Conservation (phyloP, 2,797 vertebrate species). For the Clarias fuscus region DNA sequence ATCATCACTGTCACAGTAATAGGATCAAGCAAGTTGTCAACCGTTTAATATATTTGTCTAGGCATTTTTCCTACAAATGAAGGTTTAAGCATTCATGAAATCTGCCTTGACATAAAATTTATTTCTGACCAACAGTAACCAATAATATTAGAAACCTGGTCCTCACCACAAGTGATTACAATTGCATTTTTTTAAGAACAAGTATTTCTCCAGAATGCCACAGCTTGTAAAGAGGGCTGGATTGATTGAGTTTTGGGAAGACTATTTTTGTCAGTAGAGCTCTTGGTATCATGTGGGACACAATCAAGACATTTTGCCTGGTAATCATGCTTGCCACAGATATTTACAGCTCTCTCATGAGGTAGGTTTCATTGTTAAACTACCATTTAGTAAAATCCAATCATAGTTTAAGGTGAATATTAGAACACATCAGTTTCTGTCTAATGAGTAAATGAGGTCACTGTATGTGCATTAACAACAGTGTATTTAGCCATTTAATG, state of each 20-base stretch:
- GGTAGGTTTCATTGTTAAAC: no score
- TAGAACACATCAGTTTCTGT: no score
- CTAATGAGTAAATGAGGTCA: no score
- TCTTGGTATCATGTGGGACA: no score
- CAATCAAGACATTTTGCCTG: no score
- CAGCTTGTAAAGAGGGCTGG: not conserved
- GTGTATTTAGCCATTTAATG: no score
- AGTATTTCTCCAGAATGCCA: not conserved
- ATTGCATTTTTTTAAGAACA: not conserved
- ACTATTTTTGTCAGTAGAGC: not conserved
- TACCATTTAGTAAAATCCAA: no score
- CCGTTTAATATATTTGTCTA: not conserved
- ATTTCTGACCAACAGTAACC: not conserved
- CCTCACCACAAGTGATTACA: not conserved
- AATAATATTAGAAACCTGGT: not conserved
- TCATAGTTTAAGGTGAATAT: no score
- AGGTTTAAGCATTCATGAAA: not conserved
- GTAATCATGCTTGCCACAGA: no score
- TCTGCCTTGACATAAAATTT: not conserved
- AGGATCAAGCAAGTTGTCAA: not conserved
- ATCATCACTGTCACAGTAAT: not conserved
- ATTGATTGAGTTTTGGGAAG: not conserved
- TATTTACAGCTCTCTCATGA: no score
- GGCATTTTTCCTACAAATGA: not conserved
- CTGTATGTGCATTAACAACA: no score